phyloP scores from a whole-genome alignment of 2,797 vertebrate genomes.

The Hippocampus kuda region DNA sequence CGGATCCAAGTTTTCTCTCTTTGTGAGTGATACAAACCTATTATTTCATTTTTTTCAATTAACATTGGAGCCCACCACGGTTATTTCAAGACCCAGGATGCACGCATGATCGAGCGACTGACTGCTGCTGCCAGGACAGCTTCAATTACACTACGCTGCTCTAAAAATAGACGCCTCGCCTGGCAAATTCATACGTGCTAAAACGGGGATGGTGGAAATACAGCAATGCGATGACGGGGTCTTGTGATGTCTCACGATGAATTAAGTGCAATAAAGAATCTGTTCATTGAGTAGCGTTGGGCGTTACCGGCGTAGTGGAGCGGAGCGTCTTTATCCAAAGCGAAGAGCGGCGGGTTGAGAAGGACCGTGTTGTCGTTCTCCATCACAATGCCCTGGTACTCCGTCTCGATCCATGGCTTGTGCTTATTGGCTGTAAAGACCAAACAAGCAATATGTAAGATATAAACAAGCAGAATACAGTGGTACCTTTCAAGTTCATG shows the following conservation, averaged over 20 bases:
- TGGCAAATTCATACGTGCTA: slow-evolving; percentile 6
- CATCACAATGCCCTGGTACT: slow-evolving; percentile 99
- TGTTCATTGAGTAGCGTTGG: neutral
- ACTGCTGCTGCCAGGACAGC: slow-evolving; percentile 34
- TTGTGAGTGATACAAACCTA: slow-evolving; percentile 24
- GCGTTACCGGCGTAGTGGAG: slow-evolving; percentile 88
- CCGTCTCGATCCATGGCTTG: slow-evolving; percentile 98
- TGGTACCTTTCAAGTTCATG: neutral
- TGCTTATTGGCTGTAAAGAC: slow-evolving; percentile 88
- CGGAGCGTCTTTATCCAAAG: slow-evolving; percentile 97
- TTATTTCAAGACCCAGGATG: slow-evolving; percentile 41
- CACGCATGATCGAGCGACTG: slow-evolving; percentile 37
- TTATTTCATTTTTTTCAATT: slow-evolving; percentile 32
- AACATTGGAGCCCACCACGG: slow-evolving; percentile 41
- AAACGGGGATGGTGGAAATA: neutral
- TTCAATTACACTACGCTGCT: slow-evolving; percentile 53
- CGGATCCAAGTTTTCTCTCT: neutral
- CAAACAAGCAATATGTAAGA: neutral
- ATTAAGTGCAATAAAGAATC: neutral
- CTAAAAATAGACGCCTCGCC: slow-evolving; percentile 53
- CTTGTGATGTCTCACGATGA: neutral
- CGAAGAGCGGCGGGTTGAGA: slow-evolving; percentile 92
- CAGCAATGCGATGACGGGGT: neutral
- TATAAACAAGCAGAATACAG: no score
- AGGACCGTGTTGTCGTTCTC: slow-evolving; percentile 98